Evolutionary conservation across 1,140 invertebrate genomes (phyloP), one percentile per base, ranked within the genome.

Genomic region (Anastrepha ludens): DNA sequence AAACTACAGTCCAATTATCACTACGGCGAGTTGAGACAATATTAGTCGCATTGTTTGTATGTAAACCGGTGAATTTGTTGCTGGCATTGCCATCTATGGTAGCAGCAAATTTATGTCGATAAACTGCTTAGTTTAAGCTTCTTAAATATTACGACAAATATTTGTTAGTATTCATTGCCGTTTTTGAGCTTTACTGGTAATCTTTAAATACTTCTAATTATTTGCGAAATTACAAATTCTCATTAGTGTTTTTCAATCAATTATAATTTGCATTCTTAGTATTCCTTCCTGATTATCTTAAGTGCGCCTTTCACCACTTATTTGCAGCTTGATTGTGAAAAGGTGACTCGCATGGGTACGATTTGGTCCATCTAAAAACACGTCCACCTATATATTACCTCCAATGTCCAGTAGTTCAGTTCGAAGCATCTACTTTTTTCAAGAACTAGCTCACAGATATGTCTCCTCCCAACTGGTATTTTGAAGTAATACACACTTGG

Each of bases 1-100:
- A 74, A 74, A 74, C 70, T 74, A 74, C n/a, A 81, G 47, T 81
- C 74, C 74, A 81, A 81, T 81, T 81, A 81, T 47, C 74, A 81
- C 74, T 15, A 55, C 74, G 3, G 41, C 47, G 47, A n/a, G n/a
- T 50, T 44, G 70, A 29, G 3, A 6, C 17, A n/a, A 44, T 74
- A 2, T 44, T 47, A 39, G 15, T 74, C 17, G 44, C 0, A 41
- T 74, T 17, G 65, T n/a, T 62, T 70, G 65, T 70, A 70, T 78
- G 70, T 78, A 55, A 81, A 29, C 74, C 20, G n/a, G 74, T 58
- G 17, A n/a, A 81, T 81, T 81, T 55, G 17, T 55, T 81, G 5
- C 74, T 50, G 20, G 47, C 47, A 7, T 55, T 58, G 47, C 74
- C 74, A 55, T 81, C 74, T 81, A 55, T 55, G 74, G 47, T 29